phyloP scores from a whole-genome alignment of 2,888 invertebrate species.

The Uropetala carovei region DNA sequence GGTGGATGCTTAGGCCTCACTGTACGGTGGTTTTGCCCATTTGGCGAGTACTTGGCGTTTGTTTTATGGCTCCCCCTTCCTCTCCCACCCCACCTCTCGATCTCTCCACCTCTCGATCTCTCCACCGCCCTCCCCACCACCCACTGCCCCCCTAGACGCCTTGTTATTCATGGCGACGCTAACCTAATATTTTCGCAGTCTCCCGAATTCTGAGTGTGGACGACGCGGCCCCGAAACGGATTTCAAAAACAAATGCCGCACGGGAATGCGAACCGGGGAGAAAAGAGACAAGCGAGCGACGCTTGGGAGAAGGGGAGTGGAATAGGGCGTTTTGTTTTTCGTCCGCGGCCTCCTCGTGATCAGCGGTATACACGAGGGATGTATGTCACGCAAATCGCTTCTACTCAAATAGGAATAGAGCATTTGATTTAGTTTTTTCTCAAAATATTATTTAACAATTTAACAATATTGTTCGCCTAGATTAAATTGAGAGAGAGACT shows the following conservation, averaged over 20 bases:
- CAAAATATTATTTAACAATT: no score
- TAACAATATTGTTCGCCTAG: no score
- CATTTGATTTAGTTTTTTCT: no score
- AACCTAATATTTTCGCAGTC: slow-evolving; percentile 23
- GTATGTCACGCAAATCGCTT: no score
- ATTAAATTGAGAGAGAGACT: no score
- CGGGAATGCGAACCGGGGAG: background rate
- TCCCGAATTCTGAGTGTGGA: background rate
- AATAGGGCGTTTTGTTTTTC: no score
- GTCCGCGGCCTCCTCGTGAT: no score
- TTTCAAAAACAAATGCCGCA: background rate
- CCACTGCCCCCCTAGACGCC: background rate
- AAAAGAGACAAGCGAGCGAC: no score
- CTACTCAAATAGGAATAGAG: no score
- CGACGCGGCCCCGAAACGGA: background rate
- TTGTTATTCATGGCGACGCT: slow-evolving; percentile 6
- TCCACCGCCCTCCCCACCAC: background rate
- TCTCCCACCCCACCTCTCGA: background rate
- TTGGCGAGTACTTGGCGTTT: background rate
- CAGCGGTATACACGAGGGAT: no score
- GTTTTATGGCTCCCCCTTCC: background rate
- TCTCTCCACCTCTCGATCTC: background rate
- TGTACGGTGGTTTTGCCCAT: background rate
- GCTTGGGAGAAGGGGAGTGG: no score
- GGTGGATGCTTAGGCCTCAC: background rate